Evolutionary conservation across 2,113 vertebrate species (phyloP), one percentile per base, ranked within the genome.

Genomic region (Phalacrocorax brasilianus): DNA sequence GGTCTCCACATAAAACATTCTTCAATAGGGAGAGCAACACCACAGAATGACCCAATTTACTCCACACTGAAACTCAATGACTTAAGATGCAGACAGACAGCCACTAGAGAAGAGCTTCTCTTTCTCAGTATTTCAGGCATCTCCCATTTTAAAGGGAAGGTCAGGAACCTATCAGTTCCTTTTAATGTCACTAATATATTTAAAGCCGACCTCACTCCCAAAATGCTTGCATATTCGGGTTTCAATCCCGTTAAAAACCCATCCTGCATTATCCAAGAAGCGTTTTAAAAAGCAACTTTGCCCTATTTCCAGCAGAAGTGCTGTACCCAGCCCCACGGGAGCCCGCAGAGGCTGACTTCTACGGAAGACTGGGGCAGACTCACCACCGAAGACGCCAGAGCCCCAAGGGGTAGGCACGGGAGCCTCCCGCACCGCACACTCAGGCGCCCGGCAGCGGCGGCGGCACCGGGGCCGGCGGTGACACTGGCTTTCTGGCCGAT

Each of bases 101-200:
- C 32, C 12, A 1, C 38, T 3, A 10, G 35, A 49, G 22, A 33
- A 6, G 32, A 49, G 62, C 62, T 50, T 50, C 19, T 45, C 55
- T 7, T 21, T 12, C 2, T 3, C 18, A 5, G 21, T 0, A 21
- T 11, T 18, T 13, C 40, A 12, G 1, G 3, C 33, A 15, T 4
- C 82, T 24, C 47, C 44, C 71, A 13, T 38, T 35, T 38, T 7
- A 17, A n/a, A 18, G 6, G 56, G 3, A 33, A 11, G 44, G 30
- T 17, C 71, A 35, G 40, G 26, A 52, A 6, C 30, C 44, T 2
- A 11, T 0, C 18, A 2, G 13, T 2, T 33, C 27, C 35, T 21
- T 13, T 30, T 14, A 33, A 3, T 0, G 1, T 3, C 55, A 38
- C 4, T 24, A 32, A 27, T 4, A 2, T 3, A n/a, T 6, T 8